phyloP scores from a whole-genome alignment of 1,140 invertebrate genomes.

The Nomia melanderi region DNA sequence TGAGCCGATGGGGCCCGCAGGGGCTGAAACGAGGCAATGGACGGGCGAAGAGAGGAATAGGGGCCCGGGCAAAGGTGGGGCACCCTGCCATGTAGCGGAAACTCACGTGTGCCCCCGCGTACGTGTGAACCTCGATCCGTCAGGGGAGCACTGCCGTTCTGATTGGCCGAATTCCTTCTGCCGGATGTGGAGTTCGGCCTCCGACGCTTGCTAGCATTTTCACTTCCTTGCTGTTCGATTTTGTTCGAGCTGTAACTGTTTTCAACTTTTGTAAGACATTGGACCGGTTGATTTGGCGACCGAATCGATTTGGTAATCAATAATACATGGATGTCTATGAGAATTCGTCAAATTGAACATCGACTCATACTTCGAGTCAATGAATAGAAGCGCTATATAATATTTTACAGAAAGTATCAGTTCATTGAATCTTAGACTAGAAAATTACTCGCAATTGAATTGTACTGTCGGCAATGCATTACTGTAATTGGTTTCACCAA shows the following conservation, averaged over 20 bases:
- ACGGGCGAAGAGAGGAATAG: constrained; percentile 7
- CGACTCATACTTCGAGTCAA: too few species aligned
- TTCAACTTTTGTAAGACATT: not conserved
- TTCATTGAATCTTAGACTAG: too few species aligned
- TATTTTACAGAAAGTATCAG: too few species aligned
- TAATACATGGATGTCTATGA: not conserved
- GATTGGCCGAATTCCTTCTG: constrained; percentile 57
- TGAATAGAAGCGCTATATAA: too few species aligned
- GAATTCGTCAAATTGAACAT: too few species aligned
- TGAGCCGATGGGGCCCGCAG: constrained; percentile 50
- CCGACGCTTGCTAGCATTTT: constrained; percentile 26
- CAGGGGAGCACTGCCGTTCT: constrained; percentile 49
- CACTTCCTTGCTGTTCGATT: constrained; percentile 22
- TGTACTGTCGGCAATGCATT: too few species aligned
- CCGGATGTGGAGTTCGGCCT: constrained; percentile 64
- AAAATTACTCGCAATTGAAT: too few species aligned
- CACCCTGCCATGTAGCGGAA: constrained; percentile 65
- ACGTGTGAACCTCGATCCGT: constrained; percentile 58
- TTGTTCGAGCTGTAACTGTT: not conserved
- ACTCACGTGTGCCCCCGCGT: constrained; percentile 44
- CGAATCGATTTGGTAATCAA: not conserved
- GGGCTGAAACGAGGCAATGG: constrained; percentile 41
- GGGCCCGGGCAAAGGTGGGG: constrained; percentile 62
- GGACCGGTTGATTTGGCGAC: not conserved
- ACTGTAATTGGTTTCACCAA: too few species aligned